Conservation (phyloP, 1,140 invertebrate species). For the Triops longicaudatus region DNA sequence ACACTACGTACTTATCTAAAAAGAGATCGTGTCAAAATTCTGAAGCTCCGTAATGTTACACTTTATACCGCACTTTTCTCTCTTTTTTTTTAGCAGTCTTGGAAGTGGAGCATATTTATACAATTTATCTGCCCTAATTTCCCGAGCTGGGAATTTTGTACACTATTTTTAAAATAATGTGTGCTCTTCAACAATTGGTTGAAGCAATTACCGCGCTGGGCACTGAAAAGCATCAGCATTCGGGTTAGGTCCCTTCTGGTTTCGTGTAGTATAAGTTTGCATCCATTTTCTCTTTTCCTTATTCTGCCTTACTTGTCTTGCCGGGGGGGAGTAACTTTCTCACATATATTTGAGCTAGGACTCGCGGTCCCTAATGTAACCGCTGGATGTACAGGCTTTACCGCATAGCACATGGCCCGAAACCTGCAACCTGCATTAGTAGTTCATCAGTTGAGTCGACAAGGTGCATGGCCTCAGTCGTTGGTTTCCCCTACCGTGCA, state of each 20-base stretch:
- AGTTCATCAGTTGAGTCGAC: background rate
- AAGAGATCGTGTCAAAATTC: too few species aligned
- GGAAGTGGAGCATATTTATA: too few species aligned
- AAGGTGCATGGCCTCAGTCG: slow-evolving; percentile 2
- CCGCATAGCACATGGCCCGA: slow-evolving; percentile 8
- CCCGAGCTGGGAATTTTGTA: too few species aligned
- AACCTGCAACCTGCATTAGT: slow-evolving; percentile 5
- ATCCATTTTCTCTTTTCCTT: background rate
- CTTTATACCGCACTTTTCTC: too few species aligned
- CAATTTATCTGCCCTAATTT: too few species aligned
- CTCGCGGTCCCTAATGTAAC: background rate
- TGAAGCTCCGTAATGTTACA: too few species aligned
- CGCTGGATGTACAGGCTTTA: slow-evolving; percentile 6
- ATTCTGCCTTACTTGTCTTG: background rate
- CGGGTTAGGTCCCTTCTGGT: background rate
- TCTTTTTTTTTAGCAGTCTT: too few species aligned
- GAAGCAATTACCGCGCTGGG: background rate
- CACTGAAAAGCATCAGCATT: background rate
- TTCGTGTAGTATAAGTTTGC: background rate
- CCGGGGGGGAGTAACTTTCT: background rate
- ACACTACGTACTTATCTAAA: too few species aligned
- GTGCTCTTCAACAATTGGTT: too few species aligned
- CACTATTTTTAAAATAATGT: too few species aligned
- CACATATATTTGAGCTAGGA: background rate
- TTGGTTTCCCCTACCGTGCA: background rate